A percentile compares a stretch with the other conserved stretches of the same genome.
phyloP scores from a whole-genome alignment of 2,797 vertebrate species.

The Microtus agrestis region DNA sequence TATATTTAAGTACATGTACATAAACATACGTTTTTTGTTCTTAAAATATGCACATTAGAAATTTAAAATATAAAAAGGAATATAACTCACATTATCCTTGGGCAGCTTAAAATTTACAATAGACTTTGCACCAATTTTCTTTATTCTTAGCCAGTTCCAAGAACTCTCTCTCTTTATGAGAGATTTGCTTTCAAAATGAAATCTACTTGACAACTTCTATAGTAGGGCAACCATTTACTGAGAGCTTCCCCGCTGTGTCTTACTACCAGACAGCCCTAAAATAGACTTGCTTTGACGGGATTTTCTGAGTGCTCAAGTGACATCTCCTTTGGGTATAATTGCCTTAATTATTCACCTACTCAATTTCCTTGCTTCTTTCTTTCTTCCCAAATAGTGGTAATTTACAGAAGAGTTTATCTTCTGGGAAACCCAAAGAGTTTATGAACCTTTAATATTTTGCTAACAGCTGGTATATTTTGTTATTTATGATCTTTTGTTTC shows the following conservation, averaged over 20 bases:
- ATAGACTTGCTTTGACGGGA: slow-evolving; percentile 23
- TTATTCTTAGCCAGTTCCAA: slow-evolving; percentile 41
- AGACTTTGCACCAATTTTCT: slow-evolving; percentile 39
- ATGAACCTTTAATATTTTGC: slow-evolving; percentile 37
- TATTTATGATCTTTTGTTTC: slow-evolving; percentile 36
- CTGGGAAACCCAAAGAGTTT: slow-evolving; percentile 30
- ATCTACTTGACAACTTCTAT: slow-evolving; percentile 58
- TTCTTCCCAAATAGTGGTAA: slow-evolving; percentile 31
- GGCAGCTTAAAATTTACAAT: slow-evolving; percentile 11
- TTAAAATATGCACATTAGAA: slow-evolving; percentile 26
- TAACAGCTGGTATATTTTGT: background rate
- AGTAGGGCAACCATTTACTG: slow-evolving; percentile 46
- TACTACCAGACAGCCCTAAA: slow-evolving; percentile 63
- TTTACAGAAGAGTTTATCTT: slow-evolving; percentile 41
- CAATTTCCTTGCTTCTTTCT: slow-evolving; percentile 29
- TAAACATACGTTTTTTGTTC: background rate
- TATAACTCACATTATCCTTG: background rate
- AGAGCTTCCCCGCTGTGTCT: slow-evolving; percentile 56
- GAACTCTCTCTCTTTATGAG: slow-evolving; percentile 13
- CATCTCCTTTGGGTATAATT: slow-evolving; percentile 69
- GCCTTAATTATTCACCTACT: slow-evolving; percentile 65
- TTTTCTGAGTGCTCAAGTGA: slow-evolving; percentile 64
- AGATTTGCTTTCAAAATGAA: slow-evolving; percentile 67
- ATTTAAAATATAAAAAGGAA: background rate
- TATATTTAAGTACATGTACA: background rate